phyloP scores from a whole-genome alignment of 2,797 vertebrate species.

The Craterocephalus amniculus region DNA sequence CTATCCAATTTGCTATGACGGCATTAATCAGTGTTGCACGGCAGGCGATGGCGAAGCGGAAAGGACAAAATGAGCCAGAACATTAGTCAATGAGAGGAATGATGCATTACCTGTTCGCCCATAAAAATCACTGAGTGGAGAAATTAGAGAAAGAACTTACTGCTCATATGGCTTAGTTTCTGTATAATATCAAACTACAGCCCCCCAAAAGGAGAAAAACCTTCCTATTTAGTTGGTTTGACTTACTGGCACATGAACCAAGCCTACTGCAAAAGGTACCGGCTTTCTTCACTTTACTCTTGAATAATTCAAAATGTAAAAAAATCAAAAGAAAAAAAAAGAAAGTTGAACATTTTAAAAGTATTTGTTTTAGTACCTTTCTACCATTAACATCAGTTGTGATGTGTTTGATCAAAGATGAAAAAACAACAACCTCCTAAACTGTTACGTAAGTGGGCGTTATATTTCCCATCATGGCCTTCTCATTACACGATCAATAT shows the following conservation, averaged over 20 bases:
- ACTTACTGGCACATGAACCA: background rate
- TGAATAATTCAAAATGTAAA: background rate
- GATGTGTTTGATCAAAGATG: too few relatives aligned
- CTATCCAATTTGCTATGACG: constrained; percentile 80
- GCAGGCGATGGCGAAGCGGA: constrained; percentile 66
- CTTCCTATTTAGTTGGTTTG: background rate
- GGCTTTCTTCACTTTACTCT: background rate
- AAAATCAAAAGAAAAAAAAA: background rate
- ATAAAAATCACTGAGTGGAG: constrained; percentile 64
- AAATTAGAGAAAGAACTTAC: constrained; percentile 65
- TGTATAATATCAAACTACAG: constrained; percentile 27
- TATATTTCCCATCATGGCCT: too few relatives aligned
- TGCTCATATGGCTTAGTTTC: constrained; percentile 46
- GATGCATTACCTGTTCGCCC: constrained; percentile 73
- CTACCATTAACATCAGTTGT: too few relatives aligned
- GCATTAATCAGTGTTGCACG: constrained; percentile 79
- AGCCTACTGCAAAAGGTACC: background rate
- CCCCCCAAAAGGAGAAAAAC: constrained; percentile 2
- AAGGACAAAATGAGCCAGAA: constrained; percentile 77
- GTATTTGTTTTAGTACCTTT: too few relatives aligned
- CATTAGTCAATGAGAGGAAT: constrained; percentile 79
- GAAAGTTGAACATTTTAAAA: too few relatives aligned
- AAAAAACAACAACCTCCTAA: too few relatives aligned
- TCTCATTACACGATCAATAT: background rate
- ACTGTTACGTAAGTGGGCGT: too few relatives aligned